phyloP scores from a whole-genome alignment of 2,113 vertebrate species.

The Antechinus flavipes region DNA sequence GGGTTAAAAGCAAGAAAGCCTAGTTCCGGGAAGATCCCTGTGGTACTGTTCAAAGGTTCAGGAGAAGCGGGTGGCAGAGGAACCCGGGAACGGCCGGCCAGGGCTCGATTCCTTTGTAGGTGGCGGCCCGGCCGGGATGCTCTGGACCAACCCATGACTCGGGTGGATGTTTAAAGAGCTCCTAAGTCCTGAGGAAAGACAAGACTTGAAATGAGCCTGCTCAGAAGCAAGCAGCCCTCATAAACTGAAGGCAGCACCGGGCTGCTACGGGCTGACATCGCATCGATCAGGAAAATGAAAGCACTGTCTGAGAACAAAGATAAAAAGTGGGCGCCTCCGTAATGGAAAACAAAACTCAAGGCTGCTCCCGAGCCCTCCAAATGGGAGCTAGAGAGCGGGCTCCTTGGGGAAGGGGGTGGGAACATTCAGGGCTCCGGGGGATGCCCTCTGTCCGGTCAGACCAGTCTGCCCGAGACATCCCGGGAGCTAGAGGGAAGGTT shows the following conservation, averaged over 20 bases:
- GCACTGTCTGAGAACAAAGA: slow-evolving; percentile 87
- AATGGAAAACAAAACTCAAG: slow-evolving; percentile 79
- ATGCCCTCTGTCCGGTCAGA: not conserved
- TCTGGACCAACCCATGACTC: slow-evolving; percentile 72
- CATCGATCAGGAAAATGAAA: slow-evolving; percentile 93
- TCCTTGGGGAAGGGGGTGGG: not conserved
- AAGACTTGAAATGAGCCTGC: slow-evolving; percentile 82
- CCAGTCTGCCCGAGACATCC: not conserved
- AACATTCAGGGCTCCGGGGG: not conserved
- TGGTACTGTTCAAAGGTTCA: slow-evolving; percentile 71
- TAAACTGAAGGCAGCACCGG: slow-evolving; percentile 87
- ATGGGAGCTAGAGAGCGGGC: slow-evolving; percentile 51
- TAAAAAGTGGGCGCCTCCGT: slow-evolving; percentile 88
- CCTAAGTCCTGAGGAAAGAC: slow-evolving; percentile 82
- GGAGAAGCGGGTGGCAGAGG: slow-evolving; percentile 52
- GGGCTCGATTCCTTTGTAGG: slow-evolving; percentile 65
- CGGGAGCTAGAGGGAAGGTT: not conserved
- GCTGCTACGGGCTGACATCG: slow-evolving; percentile 87
- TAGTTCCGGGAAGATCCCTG: slow-evolving; percentile 65
- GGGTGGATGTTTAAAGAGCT: slow-evolving; percentile 76
- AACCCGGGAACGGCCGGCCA: slow-evolving; percentile 32
- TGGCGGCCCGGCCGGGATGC: slow-evolving; percentile 58
- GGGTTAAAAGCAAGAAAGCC: slow-evolving; percentile 75
- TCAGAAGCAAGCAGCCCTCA: slow-evolving; percentile 83
- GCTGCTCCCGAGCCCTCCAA: slow-evolving; percentile 43